Base-by-base conservation (phyloP, 2,888 invertebrate species). In the Trichopoda pennipes region DNA sequence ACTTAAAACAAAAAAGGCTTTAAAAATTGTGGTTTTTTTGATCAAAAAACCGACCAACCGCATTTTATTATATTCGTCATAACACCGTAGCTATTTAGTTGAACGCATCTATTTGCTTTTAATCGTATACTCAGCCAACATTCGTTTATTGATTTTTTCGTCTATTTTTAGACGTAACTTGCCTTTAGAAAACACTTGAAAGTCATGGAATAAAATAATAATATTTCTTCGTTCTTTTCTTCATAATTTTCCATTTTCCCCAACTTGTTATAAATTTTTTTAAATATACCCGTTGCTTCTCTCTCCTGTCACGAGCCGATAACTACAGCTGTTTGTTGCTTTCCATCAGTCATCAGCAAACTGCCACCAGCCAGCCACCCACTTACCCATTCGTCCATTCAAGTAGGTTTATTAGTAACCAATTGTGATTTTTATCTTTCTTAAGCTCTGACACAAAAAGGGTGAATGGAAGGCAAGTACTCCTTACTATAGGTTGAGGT, bases 151-250 rank as follows among this genome's bases (percentile, higher is more conserved):
- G 89, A 89, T 89, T 89, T 38, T 88, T 89, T 81, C 85, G 85
- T 82, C 86, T 89, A 89, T 89, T 89, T 89, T 88, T 89, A 89
- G 90, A 86, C 84, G 84, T 86, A 87, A 88, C 89, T 89, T 89
- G 80, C 84, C 84, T 85, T 84, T 70, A 81, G 79, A 76, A 78
- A 83, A 77, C 74, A 84, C 81, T 85, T 83, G 81, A 79, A 76
- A 76, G 80, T 80, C 85, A 85, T 84, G 84, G 84, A 84, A 84
- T 84, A 84, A 85, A 73, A 60, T 47, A 49, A n/a, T 44, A 7
- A 56, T 53, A 63, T 38, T 66, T 49, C 51, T 81, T 63, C 51
- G 9, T 78, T 38, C 47, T 76, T 75, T 79, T 61, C 19, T 68
- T 78, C 51, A 55, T 73, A 49, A 72, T 74, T 76, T 83, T 77